Evolutionary conservation across 2,888 invertebrate genomes (phyloP), one percentile per base, ranked within the genome.

Genomic region (Heliconius hortense): DNA sequence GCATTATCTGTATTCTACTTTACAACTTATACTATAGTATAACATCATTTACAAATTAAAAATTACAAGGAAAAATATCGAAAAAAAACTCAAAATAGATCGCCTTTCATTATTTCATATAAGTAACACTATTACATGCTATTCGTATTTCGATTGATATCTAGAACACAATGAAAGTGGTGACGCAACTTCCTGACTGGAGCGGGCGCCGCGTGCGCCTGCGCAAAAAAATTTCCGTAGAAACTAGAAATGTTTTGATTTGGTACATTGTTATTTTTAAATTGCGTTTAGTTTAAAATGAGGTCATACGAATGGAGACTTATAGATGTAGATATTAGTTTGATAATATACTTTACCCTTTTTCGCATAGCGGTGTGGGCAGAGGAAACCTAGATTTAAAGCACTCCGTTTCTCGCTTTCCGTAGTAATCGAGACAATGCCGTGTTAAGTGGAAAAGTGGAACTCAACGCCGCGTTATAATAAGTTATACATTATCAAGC

Each of bases 131-230:
- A 70, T 77, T 78, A 77, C 76, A 75, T 73, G 79, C 74, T 78
- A 72, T 73, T 71, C 70, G 77, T 75, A 74, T 76, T 80, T 78
- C 80, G 79, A 84, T 82, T 85, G 82, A 84, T 87, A 89, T 88
- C 85, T 84, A 86, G 85, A 87, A 87, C 82, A 88, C 85, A 89
- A 89, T 88, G 90, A 89, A 90, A 90, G 90, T 87, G 84, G 82
- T 88, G 87, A 84, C 85, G 86, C 86, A 89, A 90, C 68, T 79
- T 76, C 79, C 78, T 79, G 69, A 72, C 77, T 63, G 74, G 79
- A 73, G 28, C 72, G 77, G 74, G 78, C 77, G 78, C 72, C 69
- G 80, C 79, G 78, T 75, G 81, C 82, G 77, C 74, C 15, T 24
- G 66, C 82, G 85, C 84, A 84, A 84, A 84, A 83, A 82, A 80